phyloP scores from a whole-genome alignment of 2,113 vertebrate genomes.

The Nipponia nippon region DNA sequence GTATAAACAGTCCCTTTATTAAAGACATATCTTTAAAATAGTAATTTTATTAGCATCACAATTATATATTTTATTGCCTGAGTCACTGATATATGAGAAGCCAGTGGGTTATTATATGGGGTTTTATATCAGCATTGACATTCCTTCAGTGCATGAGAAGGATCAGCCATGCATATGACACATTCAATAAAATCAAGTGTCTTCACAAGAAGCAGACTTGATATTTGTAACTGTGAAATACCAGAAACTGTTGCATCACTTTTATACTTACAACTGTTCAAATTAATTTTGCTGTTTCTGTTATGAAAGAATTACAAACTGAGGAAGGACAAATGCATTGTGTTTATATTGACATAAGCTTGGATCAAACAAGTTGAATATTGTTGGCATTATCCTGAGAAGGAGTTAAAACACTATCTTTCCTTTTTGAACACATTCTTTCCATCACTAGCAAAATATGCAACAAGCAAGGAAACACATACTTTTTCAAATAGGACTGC shows the following conservation, averaged over 20 bases:
- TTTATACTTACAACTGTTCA: background rate
- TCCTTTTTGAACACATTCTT: background rate
- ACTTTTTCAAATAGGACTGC: background rate
- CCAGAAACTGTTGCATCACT: background rate
- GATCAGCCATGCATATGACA: background rate
- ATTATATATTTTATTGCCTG: constrained; percentile 2
- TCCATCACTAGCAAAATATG: constrained; percentile 30
- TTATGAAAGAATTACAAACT: background rate
- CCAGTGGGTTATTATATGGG: background rate
- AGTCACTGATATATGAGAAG: constrained; percentile 19
- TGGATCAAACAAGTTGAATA: background rate
- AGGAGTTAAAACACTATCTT: background rate
- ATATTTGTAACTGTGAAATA: background rate
- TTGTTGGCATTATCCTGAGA: background rate
- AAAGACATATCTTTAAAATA: constrained; percentile 41
- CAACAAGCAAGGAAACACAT: constrained; percentile 2
- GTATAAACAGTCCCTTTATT: constrained; percentile 49
- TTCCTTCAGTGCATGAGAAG: background rate
- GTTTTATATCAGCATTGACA: background rate
- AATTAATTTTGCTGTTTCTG: background rate
- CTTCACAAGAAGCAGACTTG: constrained; percentile 9
- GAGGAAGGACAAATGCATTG: background rate
- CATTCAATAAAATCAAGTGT: background rate
- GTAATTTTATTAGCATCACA: constrained; percentile 45
- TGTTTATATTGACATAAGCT: background rate